Base-by-base conservation (phyloP, 2,113 vertebrate genomes). In the Irena cyanogastra region DNA sequence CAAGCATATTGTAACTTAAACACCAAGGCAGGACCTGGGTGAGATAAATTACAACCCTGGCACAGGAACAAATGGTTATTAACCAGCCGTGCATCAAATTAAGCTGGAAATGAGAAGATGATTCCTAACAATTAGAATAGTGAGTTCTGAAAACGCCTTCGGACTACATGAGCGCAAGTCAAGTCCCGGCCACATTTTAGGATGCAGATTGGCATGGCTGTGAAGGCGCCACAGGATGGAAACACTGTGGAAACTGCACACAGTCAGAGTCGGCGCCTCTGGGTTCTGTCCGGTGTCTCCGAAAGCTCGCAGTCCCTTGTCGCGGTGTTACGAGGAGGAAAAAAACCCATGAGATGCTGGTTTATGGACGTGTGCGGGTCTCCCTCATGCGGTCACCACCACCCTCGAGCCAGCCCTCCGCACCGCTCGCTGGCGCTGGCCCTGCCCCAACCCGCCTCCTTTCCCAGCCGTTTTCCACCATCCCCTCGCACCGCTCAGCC, bases 111-210 rank as follows among this genome's bases (percentile, higher is more conserved):
- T 47, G 21, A 80, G 85, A 69, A 72, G 72, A 52, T 35, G 50
- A 83, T 66, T 87, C 80, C 56, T 64, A 28, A 37, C 52, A 87
- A 92, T 83, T 81, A 94, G 52, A 66, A 31, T 1, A 75, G 56
- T 13, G 47, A 89, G 81, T 71, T 78, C 76, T 18, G 56, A 78
- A 92, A 90, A 35, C 3, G 0, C 53, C 60, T 71, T 89, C 65
- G 41, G 37, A 79, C 37, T 54, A 81, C 53, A 79, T 0, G 0
- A 76, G 45, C 0, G 0, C 0, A 1, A 92, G 57, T 13, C 49
- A 44, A 92, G 61, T 20, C 53, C 37, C 30, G 24, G 76, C 9
- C n/a, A 41, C 56, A n/a, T 69, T 86, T 72, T 26, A 41, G 65
- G 63, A 61, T 57, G 50, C 64, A 65, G 41, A 39, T 37, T 41